A percentile compares a stretch with the other conserved stretches of the same genome.
phyloP scores from a whole-genome alignment of 2,113 vertebrate species.

The Psettodes erumei region DNA sequence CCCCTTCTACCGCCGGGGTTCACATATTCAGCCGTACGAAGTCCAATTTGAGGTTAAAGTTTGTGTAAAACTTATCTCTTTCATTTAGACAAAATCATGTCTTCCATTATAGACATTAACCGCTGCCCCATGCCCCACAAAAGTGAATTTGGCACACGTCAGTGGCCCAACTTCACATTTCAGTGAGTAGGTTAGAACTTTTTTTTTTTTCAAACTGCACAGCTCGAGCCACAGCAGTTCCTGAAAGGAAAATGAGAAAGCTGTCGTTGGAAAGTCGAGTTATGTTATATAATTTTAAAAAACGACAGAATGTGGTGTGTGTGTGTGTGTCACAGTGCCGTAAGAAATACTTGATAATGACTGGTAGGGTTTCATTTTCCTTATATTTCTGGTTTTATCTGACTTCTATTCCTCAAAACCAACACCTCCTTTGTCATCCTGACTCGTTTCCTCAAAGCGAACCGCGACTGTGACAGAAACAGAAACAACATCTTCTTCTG shows the following conservation, averaged over 20 bases:
- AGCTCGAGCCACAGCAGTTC: constrained; percentile 12
- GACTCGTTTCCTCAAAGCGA: constrained; percentile 4
- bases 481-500: constrained; percentile 13
- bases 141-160: constrained; percentile 32
- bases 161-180: constrained; percentile 24
- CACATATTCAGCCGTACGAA: background rate
- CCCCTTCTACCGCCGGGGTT: background rate
- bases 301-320: background rate
- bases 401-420: constrained; percentile 6
- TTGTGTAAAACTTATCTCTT: constrained; percentile 7
- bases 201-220: constrained; percentile 14
- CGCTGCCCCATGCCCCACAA: constrained; percentile 33
- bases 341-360: background rate
- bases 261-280: constrained; percentile 16
- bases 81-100: constrained; percentile 19
- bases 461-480: constrained; percentile 56
- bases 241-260: constrained; percentile 21
- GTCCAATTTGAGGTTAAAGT: constrained; percentile 12
- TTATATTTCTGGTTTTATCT: background rate
- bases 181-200: constrained; percentile 8
- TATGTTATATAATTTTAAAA: background rate
- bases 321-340: background rate
- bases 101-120: constrained; percentile 18
- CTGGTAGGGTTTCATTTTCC: background rate
- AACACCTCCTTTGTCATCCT: background rate